Conservation (phyloP, 2,113 vertebrate genomes). For the Prietella phreatophila region DNA sequence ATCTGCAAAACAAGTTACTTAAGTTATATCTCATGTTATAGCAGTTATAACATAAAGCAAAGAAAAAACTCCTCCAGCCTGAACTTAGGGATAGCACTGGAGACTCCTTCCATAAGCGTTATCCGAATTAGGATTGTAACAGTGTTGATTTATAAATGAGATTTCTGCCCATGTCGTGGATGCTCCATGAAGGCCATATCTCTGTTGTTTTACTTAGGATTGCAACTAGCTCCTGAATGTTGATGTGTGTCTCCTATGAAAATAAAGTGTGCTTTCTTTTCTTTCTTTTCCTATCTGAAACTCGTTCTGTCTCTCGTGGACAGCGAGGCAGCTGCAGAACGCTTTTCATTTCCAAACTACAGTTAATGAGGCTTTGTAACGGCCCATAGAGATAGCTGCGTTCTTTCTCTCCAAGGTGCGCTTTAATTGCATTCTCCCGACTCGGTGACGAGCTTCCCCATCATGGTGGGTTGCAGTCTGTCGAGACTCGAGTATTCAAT, state of each 20-base stretch:
- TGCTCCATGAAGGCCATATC: too few species aligned
- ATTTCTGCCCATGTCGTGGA: neutral
- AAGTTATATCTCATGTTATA: neutral
- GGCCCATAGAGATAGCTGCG: slow-evolving; percentile 28
- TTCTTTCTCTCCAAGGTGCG: slow-evolving; percentile 6
- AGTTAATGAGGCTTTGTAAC: slow-evolving; percentile 42
- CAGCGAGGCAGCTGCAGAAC: slow-evolving; percentile 19
- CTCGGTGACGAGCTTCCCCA: slow-evolving; percentile 45
- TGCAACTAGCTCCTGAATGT: neutral
- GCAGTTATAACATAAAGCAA: neutral
- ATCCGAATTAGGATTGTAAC: neutral
- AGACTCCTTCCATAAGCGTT: neutral
- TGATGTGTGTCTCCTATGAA: neutral
- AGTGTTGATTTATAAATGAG: neutral
- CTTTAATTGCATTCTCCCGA: slow-evolving; percentile 47
- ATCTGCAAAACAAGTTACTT: neutral
- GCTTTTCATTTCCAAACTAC: slow-evolving; percentile 36
- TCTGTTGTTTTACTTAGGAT: too few species aligned
- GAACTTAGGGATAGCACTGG: neutral
- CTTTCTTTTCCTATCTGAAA: neutral
- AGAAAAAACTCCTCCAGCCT: neutral
- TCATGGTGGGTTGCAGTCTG: slow-evolving; percentile 52
- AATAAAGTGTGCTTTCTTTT: neutral
- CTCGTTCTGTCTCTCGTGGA: neutral
- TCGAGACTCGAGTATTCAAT: slow-evolving; percentile 62